Percentiles rank a stretch among this genome's conserved stretches.
phyloP scores from a whole-genome alignment of 2,113 vertebrate species.

The Anguilla japonica region DNA sequence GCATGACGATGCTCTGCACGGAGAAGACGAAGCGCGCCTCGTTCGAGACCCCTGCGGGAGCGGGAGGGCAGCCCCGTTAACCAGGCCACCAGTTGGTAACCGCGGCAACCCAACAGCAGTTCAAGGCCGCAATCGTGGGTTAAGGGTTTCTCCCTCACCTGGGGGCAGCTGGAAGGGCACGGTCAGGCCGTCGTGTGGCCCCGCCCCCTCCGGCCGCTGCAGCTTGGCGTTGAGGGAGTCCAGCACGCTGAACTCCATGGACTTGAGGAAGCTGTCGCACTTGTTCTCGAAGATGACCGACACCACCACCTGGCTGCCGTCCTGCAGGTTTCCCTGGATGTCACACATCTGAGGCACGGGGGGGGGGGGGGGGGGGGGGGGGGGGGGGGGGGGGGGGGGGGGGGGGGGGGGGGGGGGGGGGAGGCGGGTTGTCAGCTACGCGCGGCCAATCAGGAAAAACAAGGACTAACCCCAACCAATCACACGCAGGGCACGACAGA shows the following conservation, averaged over 20 bases:
- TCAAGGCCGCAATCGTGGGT: no score
- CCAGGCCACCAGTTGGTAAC: not conserved
- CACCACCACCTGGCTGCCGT: constrained; percentile 91
- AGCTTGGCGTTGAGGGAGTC: constrained; percentile 96
- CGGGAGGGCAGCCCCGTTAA: constrained; percentile 16
- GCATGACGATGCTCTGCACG: constrained; percentile 91
- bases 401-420: no score
- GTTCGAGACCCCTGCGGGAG: constrained; percentile 84
- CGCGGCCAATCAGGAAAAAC: not conserved
- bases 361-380: no score
- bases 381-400: no score
- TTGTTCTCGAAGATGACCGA: constrained; percentile 95
- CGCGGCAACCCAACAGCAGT: no score
- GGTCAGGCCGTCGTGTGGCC: constrained; percentile 84
- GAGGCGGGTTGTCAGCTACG: not conserved
- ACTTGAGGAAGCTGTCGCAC: constrained; percentile 85
- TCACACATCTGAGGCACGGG: constrained; percentile 77
- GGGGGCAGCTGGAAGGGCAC: constrained; percentile 97
- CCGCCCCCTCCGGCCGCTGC: constrained; percentile 84
- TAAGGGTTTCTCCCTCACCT: constrained; percentile 61
- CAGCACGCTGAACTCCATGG: constrained; percentile 94
- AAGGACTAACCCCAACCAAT: not conserved
- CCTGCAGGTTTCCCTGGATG: constrained; percentile 91
- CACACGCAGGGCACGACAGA: not conserved
- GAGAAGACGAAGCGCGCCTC: constrained; percentile 95